Conservation (phyloP, 2,797 vertebrate genomes). For the Etheostoma perlongum region DNA sequence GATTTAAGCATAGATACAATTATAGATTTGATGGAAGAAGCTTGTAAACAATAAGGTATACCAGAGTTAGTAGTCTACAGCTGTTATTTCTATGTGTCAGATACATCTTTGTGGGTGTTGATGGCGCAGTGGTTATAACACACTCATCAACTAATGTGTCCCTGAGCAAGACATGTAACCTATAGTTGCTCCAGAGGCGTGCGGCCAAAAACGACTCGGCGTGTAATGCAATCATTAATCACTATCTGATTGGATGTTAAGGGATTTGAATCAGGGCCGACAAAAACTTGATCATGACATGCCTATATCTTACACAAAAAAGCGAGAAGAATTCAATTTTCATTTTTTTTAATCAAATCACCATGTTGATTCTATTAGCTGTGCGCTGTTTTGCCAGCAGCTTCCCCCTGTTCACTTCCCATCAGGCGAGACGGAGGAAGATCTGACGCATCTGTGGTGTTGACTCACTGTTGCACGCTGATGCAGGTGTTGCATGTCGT, state of each 20-base stretch:
- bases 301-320: no score
- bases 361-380: background rate
- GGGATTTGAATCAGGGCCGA: background rate
- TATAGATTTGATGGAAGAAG: background rate
- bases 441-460: slow-evolving; percentile 53
- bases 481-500: slow-evolving; percentile 64
- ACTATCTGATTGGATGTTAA: background rate
- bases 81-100: background rate
- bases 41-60: background rate
- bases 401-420: slow-evolving; percentile 44
- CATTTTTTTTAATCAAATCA: background rate
- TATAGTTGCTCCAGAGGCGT: no score
- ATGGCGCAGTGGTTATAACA: no score
- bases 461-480: slow-evolving; percentile 68
- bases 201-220: no score
- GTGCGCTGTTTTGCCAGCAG: slow-evolving; percentile 12
- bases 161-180: no score
- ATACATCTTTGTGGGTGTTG: background rate
- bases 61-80: background rate
- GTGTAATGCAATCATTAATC: background rate
- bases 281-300: background rate
- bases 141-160: no score
- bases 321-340: no score
- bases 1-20: background rate
- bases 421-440: slow-evolving; percentile 49